phyloP scores from a whole-genome alignment of 2,888 invertebrate genomes.

The Andrena marginata region DNA sequence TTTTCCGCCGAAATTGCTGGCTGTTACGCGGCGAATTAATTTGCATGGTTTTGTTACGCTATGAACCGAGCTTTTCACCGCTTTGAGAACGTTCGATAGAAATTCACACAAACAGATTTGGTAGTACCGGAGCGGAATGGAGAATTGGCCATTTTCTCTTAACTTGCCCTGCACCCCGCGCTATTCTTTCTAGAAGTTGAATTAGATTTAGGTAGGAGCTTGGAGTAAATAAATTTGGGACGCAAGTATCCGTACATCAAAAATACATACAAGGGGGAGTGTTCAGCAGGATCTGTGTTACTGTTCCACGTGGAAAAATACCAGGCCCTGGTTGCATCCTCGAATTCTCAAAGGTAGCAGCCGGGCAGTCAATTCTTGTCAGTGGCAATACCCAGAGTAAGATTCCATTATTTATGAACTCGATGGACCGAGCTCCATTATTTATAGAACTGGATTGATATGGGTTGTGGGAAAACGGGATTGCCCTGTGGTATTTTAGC shows the following conservation, averaged over 20 bases:
- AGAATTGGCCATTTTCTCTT: background rate
- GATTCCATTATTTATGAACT: slow-evolving; percentile 66
- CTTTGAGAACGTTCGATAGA: background rate
- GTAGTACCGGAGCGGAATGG: background rate
- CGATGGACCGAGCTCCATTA: slow-evolving; percentile 52
- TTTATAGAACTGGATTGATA: slow-evolving; percentile 58
- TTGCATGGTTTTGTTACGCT: too few relatives aligned
- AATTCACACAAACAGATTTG: background rate
- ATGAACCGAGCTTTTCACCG: too few relatives aligned
- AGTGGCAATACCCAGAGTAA: slow-evolving; percentile 28
- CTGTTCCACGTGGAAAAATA: slow-evolving; percentile 50
- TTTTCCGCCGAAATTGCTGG: too few relatives aligned
- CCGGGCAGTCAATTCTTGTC: slow-evolving; percentile 46
- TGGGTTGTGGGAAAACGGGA: slow-evolving; percentile 40
- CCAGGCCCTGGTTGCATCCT: slow-evolving; percentile 30
- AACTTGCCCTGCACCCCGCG: background rate
- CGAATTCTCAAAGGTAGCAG: slow-evolving; percentile 22
- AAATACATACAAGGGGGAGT: slow-evolving; percentile 31
- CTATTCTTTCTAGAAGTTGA: background rate
- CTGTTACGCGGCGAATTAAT: too few relatives aligned
- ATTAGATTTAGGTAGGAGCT: slow-evolving; percentile 12
- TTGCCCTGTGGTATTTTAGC: slow-evolving; percentile 22
- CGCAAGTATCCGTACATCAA: slow-evolving; percentile 12
- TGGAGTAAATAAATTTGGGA: slow-evolving; percentile 25
- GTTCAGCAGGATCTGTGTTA: slow-evolving; percentile 14